Evolutionary conservation across 2,888 invertebrate species (phyloP).

Genomic region (Nezara viridula): DNA sequence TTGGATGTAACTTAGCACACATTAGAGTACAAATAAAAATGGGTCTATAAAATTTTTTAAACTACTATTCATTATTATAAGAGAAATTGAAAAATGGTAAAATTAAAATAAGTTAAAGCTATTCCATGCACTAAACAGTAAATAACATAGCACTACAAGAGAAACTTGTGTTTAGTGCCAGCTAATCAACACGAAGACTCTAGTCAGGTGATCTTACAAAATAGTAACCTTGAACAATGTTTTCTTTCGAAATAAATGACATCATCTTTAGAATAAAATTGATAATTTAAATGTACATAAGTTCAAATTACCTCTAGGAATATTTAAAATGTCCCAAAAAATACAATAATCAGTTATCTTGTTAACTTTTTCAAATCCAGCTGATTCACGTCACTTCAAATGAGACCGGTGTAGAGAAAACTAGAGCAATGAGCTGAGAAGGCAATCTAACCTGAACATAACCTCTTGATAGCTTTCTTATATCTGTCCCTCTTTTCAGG

Average conservation of each 20-base stretch:
- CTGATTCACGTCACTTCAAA: slow-evolving; percentile 15
- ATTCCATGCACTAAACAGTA: background rate
- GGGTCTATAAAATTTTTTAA: background rate
- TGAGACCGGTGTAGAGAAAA: background rate
- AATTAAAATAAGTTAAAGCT: background rate
- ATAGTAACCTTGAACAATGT: slow-evolving; percentile 30
- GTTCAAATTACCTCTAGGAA: background rate
- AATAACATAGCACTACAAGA: background rate
- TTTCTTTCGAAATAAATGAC: background rate
- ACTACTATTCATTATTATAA: background rate
- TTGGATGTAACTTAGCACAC: slow-evolving; percentile 14
- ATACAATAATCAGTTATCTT: background rate
- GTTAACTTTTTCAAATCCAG: slow-evolving; percentile 31
- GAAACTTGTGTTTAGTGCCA: slow-evolving; percentile 29
- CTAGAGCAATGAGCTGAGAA: accelerated
- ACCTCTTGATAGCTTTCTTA: background rate
- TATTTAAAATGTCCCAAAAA: background rate
- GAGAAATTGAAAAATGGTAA: background rate
- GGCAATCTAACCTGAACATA: background rate
- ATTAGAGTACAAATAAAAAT: background rate
- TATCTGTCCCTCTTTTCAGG: background rate
- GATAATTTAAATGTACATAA: background rate
- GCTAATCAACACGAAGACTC: slow-evolving; percentile 28
- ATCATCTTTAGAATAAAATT: background rate
- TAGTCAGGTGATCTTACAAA: slow-evolving; percentile 22